These are phyloP conservation scores for Drosophila lacertosa DNA, from an alignment of 1,140 invertebrate genomes.

Conservation along the genomic window DNA sequence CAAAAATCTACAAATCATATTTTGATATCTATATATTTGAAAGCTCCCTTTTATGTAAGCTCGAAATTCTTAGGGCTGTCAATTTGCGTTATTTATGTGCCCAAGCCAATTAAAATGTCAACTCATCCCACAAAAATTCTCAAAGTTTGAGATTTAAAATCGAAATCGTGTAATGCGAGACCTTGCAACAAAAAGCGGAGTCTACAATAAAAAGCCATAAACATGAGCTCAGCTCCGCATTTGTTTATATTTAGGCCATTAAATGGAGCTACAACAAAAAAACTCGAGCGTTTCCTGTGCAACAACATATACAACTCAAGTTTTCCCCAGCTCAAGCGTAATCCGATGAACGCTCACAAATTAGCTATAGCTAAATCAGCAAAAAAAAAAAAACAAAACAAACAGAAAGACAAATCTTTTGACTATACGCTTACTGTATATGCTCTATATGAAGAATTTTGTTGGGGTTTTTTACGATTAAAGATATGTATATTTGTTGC, in stretches of 20 bases:
- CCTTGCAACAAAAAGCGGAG: conserved; percentile 15
- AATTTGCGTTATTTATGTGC: conserved; percentile 58
- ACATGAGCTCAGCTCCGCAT: conserved; percentile 14
- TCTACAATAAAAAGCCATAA: conserved; percentile 25
- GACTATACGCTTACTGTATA: conserved; percentile 8
- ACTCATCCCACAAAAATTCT: conserved; percentile 33
- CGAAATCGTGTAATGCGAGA: conserved; percentile 40
- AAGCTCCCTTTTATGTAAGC: conserved; percentile 14
- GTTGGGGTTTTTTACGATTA: conserved; percentile 3
- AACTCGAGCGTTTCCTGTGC: conserved; percentile 30
- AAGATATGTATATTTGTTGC: conserved; percentile 39
- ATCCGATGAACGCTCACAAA: conserved; percentile 3
- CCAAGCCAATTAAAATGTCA: conserved; percentile 66
- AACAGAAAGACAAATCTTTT: conserved; percentile 11
- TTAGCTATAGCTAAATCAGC: background rate
- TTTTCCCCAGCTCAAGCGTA: background rate
- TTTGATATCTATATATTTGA: conserved; percentile 15
- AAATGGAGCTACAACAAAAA: conserved; percentile 32
- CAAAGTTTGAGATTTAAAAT: conserved; percentile 19
- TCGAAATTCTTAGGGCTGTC: conserved; percentile 39
- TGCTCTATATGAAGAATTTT: conserved; percentile 10
- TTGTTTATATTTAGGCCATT: conserved; percentile 37
- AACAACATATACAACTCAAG: background rate
- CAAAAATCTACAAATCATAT: conserved; percentile 12
- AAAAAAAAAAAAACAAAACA: conserved; percentile 6